Base-by-base conservation (phyloP, 2,797 vertebrate species). In the Alauda arvensis region DNA sequence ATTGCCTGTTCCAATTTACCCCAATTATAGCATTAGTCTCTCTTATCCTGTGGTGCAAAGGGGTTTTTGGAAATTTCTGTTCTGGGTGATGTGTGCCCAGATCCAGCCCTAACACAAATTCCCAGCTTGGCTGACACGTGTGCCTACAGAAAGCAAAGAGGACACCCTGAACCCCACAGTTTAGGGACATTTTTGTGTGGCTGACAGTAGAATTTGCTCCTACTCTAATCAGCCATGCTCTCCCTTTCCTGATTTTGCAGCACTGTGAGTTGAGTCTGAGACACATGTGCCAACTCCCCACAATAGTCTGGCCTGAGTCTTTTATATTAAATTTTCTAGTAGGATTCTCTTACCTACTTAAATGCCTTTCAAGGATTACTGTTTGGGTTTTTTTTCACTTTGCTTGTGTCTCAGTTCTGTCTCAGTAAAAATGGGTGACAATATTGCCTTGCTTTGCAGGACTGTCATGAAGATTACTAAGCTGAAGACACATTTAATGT, bases 71-170 rank as follows among this genome's bases (percentile, higher is more conserved):
- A 39, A 20, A 60, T 60, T 52, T 18, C 39, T 33, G 4, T 43
- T 10, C 28, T 55, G 43, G 3, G 5, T 10, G 8, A 17, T 26
- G 6, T 34, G 19, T 42, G 26, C 9, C 18, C 24, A 29, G 4
- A 7, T 33, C 19, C 37, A 65, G 5, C 23, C 16, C 14, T 20
- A 60, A 28, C 9, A 7, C 1, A 8, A n/a, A n/a, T 19, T 33
- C 43, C 29, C 7, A 24, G 20, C 11, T 4, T 29, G n/a, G 37
- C 28, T 60, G 42, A 68, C 59, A 56, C 0, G 4, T 0, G 0
- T 7, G 37, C 9, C 20, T 4, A 14, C 2, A 65, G 49, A 26
- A 85, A 72, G 14, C 8, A 43, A 5, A 51, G 34, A 40, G 6
- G 1, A 4, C 29, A 1, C 60, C 13, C 39, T 29, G 39, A 88